Conservation (phyloP, 2,113 vertebrate species). For the Clarias macrocephalus region DNA sequence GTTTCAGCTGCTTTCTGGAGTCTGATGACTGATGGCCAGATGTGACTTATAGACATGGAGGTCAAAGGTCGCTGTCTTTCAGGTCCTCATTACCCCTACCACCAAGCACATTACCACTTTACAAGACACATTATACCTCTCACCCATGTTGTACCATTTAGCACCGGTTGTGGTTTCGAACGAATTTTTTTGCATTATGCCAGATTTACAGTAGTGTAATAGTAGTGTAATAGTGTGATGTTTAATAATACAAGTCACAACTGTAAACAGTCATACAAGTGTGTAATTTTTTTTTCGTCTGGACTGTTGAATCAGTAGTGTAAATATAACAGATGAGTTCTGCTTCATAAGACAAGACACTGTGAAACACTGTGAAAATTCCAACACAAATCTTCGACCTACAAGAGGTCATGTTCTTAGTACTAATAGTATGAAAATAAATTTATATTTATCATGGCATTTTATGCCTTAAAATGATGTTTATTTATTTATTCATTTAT, state of each 20-base stretch:
- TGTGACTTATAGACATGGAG: slow-evolving; percentile 48
- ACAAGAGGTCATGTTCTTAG: too few species aligned
- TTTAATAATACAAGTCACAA: not conserved
- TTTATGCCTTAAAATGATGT: too few species aligned
- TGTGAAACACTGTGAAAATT: not conserved
- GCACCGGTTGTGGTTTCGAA: not conserved
- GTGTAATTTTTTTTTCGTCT: not conserved
- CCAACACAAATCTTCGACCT: not conserved
- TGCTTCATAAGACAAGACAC: not conserved
- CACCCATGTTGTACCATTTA: not conserved
- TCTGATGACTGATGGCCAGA: slow-evolving; percentile 46
- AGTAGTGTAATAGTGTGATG: not conserved
- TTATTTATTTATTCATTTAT: too few species aligned
- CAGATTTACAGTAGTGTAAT: not conserved
- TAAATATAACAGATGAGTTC: not conserved
- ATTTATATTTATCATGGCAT: too few species aligned
- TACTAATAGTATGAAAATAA: too few species aligned
- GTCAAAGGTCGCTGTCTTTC: slow-evolving; percentile 42
- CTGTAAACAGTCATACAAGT: not conserved
- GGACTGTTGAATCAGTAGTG: not conserved
- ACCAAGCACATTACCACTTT: slow-evolving; percentile 16
- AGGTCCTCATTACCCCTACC: slow-evolving; percentile 32
- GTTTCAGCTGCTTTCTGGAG: slow-evolving; percentile 27
- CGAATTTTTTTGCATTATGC: not conserved
- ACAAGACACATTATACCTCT: slow-evolving; percentile 16